These are phyloP conservation scores for Pempheris klunzingeri DNA, from an alignment of 2,797 vertebrate species.

Conservation along the genomic window DNA sequence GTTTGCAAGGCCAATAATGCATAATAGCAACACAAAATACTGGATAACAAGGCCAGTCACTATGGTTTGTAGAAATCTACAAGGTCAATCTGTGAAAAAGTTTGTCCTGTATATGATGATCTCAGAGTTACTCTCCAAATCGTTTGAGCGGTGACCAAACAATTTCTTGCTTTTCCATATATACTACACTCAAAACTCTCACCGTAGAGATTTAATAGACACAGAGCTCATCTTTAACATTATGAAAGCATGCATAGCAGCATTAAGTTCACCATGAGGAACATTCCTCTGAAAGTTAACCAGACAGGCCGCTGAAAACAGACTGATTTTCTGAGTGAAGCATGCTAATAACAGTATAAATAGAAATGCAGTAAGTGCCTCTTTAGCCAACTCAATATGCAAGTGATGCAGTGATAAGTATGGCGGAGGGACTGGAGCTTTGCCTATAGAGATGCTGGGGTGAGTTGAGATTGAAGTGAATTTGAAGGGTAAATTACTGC, in stretches of 20 bases:
- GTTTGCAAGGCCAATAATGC: background rate
- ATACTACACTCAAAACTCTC: background rate
- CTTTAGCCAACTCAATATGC: background rate
- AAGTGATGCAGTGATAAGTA: constrained; percentile 14
- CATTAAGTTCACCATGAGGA: background rate
- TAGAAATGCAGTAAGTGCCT: background rate
- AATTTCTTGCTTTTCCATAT: background rate
- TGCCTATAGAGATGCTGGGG: background rate
- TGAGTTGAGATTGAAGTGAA: background rate
- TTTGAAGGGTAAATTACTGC: background rate
- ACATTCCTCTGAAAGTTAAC: constrained; percentile 14
- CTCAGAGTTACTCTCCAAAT: background rate
- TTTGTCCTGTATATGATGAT: background rate
- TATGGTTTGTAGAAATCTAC: background rate
- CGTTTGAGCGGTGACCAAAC: background rate
- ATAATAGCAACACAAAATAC: background rate
- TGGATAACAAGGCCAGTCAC: background rate
- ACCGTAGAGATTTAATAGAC: background rate
- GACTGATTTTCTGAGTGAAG: background rate
- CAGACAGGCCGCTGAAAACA: background rate
- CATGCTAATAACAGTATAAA: background rate
- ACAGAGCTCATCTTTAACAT: background rate
- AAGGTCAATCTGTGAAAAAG: background rate
- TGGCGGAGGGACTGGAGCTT: constrained; percentile 2
- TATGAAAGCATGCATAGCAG: background rate